These are phyloP conservation scores for Octonoba sinensis DNA, from an alignment of 2,888 invertebrate genomes.

Conservation along the genomic window DNA sequence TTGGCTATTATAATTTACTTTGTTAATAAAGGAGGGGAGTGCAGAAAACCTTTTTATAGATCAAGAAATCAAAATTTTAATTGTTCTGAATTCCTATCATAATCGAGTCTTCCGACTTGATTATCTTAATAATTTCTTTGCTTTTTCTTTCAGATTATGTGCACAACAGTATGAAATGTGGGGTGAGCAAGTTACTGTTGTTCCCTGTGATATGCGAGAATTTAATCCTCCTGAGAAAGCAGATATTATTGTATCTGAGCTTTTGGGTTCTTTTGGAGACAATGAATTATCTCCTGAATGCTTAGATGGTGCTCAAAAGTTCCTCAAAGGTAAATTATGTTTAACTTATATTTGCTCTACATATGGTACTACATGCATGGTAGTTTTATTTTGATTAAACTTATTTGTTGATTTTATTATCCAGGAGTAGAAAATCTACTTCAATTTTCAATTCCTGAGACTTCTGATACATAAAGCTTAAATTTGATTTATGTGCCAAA, in stretches of 20 bases:
- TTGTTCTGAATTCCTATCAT: too few species aligned
- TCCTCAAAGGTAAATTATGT: conserved; percentile 77
- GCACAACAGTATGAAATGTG: conserved; percentile 84
- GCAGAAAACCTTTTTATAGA: too few species aligned
- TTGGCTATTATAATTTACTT: too few species aligned
- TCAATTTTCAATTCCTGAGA: too few species aligned
- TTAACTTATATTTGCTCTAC: too few species aligned
- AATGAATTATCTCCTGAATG: conserved; percentile 99
- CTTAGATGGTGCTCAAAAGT: conserved; percentile 90
- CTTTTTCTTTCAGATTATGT: conserved; percentile 33
- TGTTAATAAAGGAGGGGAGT: too few species aligned
- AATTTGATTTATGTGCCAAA: too few species aligned
- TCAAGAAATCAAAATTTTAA: too few species aligned
- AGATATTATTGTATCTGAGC: conserved; percentile 95
- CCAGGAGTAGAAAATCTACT: too few species aligned
- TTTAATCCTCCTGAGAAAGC: conserved; percentile 86
- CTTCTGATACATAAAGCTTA: too few species aligned
- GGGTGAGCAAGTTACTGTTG: conserved; percentile 81
- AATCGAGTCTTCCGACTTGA: too few species aligned
- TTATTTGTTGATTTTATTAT: too few species aligned
- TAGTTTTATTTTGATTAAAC: neutral
- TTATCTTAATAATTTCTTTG: neutral
- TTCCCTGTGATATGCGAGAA: conserved; percentile 88
- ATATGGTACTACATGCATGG: neutral
- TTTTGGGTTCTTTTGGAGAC: conserved; percentile 97